A percentile compares a stretch with the other conserved stretches of the same genome.
Conservation (phyloP, 2,888 invertebrate species). For the Enchytraeus crypticus region DNA sequence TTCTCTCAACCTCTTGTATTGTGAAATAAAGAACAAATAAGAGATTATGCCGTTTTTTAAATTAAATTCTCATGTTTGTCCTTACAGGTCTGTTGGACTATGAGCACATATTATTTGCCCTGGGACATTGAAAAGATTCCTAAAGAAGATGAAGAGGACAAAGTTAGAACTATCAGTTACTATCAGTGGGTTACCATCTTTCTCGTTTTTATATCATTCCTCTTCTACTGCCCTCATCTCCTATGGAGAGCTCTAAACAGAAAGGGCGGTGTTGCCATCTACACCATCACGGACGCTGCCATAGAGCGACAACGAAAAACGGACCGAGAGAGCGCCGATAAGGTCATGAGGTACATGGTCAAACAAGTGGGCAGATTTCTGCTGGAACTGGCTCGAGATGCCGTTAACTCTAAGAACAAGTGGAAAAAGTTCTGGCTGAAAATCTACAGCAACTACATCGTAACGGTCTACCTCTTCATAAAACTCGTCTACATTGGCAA, state of each 20-base stretch:
- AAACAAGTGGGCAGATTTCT: constrained; percentile 49
- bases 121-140: constrained; percentile 21
- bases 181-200: constrained; percentile 30
- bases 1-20: no score
- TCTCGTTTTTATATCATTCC: constrained; percentile 22
- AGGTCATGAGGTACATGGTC: constrained; percentile 36
- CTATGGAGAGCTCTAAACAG: constrained; percentile 39
- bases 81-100: constrained; percentile 50
- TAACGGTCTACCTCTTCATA: constrained; percentile 47
- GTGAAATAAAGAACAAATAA: no score
- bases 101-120: constrained; percentile 52
- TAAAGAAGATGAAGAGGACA: constrained; percentile 6
- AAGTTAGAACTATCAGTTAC: constrained; percentile 19
- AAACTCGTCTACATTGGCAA: constrained; percentile 50
- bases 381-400: constrained; percentile 45
- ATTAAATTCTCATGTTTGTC: background rate
- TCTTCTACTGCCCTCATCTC: constrained; percentile 46
- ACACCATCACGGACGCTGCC: constrained; percentile 19
- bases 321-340: constrained; percentile 20
- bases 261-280: constrained; percentile 17
- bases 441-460: constrained; percentile 50
- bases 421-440: background rate
- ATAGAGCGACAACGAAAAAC: constrained; percentile 15
- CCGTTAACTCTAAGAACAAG: constrained; percentile 31
- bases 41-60: no score